Conservation (phyloP, 2,888 invertebrate genomes). For the Scotopteryx bipunctaria region DNA sequence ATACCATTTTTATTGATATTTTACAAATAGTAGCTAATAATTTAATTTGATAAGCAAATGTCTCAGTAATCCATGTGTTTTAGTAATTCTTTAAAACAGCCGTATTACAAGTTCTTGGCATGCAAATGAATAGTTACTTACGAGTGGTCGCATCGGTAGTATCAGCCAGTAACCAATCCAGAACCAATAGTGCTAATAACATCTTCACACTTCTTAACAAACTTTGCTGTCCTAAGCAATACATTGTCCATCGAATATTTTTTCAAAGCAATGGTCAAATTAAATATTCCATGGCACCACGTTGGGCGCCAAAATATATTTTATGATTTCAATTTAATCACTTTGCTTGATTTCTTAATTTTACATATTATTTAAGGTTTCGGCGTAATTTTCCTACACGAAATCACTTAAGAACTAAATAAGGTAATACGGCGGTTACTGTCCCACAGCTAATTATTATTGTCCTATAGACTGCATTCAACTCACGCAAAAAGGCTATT, state of each 20-base stretch:
- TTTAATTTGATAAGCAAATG: too few relatives aligned
- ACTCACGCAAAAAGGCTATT: constrained; percentile 77
- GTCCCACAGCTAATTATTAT: constrained; percentile 54
- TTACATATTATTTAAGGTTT: constrained; percentile 6
- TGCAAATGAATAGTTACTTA: constrained; percentile 54
- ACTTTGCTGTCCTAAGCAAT: constrained; percentile 45
- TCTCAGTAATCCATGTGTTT: too few relatives aligned
- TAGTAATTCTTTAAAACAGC: too few relatives aligned
- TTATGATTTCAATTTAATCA: neutral
- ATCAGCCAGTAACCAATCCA: constrained; percentile 70
- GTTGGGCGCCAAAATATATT: constrained; percentile 49
- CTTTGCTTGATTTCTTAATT: neutral
- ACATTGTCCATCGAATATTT: constrained; percentile 44
- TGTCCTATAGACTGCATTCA: constrained; percentile 61
- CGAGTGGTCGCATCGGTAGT: constrained; percentile 68
- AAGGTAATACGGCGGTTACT: constrained; percentile 12
- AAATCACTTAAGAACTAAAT: constrained; percentile 17
- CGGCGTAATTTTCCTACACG: neutral
- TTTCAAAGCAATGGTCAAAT: too few relatives aligned
- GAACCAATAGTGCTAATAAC: constrained; percentile 60
- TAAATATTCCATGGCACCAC: too few relatives aligned
- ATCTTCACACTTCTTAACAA: constrained; percentile 58
- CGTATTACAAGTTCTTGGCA: too few relatives aligned
- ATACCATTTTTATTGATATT: too few relatives aligned
- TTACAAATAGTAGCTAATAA: too few relatives aligned